phyloP scores from a whole-genome alignment of 1,140 invertebrate genomes.

The Thalassaphorura encarpata region DNA sequence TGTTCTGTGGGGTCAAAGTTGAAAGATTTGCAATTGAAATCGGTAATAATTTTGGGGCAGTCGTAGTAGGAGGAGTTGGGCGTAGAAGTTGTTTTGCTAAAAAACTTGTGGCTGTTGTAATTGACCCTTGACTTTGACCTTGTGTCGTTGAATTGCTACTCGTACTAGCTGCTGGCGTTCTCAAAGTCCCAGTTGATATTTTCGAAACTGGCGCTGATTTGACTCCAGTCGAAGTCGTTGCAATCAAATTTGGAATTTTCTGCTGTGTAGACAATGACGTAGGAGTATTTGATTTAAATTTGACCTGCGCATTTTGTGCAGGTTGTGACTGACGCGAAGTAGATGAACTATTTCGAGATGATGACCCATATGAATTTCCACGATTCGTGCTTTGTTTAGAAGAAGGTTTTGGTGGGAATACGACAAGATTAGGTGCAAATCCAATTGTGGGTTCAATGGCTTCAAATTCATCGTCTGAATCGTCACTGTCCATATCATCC shows the following conservation, averaged over 20 bases:
- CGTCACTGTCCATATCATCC: slow-evolving; percentile 26
- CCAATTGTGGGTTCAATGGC: slow-evolving; percentile 28
- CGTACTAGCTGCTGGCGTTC: no score
- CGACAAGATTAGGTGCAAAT: slow-evolving; percentile 5
- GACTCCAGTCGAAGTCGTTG: no score
- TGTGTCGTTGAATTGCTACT: no score
- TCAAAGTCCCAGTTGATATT: no score
- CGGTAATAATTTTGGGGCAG: background rate
- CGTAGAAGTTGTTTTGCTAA: background rate
- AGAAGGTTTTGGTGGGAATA: background rate
- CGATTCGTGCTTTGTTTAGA: background rate
- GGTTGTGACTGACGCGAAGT: no score
- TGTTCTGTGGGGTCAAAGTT: no score
- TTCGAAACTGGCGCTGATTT: no score
- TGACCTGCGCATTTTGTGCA: no score
- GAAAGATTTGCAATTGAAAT: no score
- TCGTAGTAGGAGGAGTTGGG: background rate
- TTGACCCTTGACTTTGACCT: background rate
- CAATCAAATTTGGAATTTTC: no score
- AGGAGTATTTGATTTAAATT: no score
- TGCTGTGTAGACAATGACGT: no score
- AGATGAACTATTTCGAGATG: background rate
- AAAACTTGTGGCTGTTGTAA: background rate
- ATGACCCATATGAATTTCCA: background rate
- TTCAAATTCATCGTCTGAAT: slow-evolving; percentile 30